A percentile compares a stretch with the other conserved stretches of the same genome.
Conservation (phyloP, 2,797 vertebrate genomes). For the Benthosema pterotum region DNA sequence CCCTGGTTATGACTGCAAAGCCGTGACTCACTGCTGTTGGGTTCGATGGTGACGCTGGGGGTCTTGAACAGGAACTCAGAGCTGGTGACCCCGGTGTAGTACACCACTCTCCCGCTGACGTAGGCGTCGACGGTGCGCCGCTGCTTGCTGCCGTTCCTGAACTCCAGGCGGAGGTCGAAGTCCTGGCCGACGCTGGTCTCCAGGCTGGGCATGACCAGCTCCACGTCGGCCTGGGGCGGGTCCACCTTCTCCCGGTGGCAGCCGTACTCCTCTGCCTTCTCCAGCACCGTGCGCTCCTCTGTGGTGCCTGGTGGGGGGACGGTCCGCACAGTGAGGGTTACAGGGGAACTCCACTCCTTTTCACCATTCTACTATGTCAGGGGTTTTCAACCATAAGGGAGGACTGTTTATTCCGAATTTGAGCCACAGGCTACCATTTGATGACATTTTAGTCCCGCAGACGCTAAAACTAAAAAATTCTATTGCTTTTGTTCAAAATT, state of each 20-base stretch:
- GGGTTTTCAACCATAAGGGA: too few relatives aligned
- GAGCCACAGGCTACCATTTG: too few relatives aligned
- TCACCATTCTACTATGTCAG: too few relatives aligned
- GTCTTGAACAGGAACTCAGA: conserved; percentile 84
- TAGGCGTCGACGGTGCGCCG: conserved; percentile 77
- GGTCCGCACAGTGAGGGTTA: background rate
- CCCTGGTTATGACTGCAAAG: too few relatives aligned
- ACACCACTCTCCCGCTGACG: conserved; percentile 87
- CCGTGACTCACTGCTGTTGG: conserved; percentile 82
- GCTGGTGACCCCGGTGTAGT: conserved; percentile 90
- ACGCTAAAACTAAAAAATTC: too few relatives aligned
- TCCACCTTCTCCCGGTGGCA: conserved; percentile 73
- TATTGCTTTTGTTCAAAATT: too few relatives aligned
- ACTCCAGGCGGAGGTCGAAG: conserved; percentile 85
- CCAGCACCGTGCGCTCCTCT: conserved; percentile 89
- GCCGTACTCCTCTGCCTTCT: conserved; percentile 90
- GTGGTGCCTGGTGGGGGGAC: conserved; percentile 74
- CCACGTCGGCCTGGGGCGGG: conserved; percentile 73
- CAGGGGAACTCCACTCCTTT: too few relatives aligned
- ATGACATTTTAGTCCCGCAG: too few relatives aligned
- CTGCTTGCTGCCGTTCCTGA: conserved; percentile 81
- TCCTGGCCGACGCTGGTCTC: conserved; percentile 84
- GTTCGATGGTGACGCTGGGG: conserved; percentile 75
- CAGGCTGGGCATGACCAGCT: conserved; percentile 82
- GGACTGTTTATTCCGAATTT: too few relatives aligned